Evolutionary conservation across 2,113 vertebrate species (phyloP), one percentile per base, ranked within the genome.

Genomic region (Glareola pratincola): DNA sequence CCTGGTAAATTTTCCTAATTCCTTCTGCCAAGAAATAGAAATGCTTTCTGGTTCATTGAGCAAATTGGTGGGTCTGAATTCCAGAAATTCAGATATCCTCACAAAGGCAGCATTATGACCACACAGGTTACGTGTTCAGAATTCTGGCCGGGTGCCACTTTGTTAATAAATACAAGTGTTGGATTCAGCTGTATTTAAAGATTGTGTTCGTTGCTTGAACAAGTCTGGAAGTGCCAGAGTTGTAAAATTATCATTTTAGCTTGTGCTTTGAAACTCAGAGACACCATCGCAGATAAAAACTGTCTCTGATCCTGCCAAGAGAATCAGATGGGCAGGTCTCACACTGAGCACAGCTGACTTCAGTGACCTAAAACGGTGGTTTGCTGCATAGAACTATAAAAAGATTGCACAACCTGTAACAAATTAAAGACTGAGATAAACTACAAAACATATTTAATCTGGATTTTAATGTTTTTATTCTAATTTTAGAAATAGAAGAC

Each of bases 121-220:
- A 10, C 78, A 48, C 91, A 82, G 80, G 50, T 67, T 83, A 43
- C 11, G 71, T 69, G 89, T 30, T 82, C 83, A 85, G 47, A 78
- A 68, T 88, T 45, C 90, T 97, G 97, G 97, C 97, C 1, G 9
- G 8, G 21, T 12, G 95, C 95, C 96, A 96, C 59, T 94, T 95
- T 81, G 96, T 91, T 97, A 94, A 97, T 93, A 97, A 96, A 96
- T 87, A 92, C 94, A 96, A 90, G 90, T 47, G 62, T 89, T 95
- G 96, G 86, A 94, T 97, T 97, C 96, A 85, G 94, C 86, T 91
- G 96, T 74, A 89, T 97, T 95, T 83, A 67, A 86, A 97, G 96
- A 94, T 97, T 96, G 96, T 94, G 91, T 60, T 83, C 95, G 97
- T 95, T 98, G 97, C 97, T 96, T 57, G 57, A 97, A 94, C 94